Evolutionary conservation across 2,797 vertebrate species (phyloP).

Genomic region (Kryptolebias ocellatus): DNA sequence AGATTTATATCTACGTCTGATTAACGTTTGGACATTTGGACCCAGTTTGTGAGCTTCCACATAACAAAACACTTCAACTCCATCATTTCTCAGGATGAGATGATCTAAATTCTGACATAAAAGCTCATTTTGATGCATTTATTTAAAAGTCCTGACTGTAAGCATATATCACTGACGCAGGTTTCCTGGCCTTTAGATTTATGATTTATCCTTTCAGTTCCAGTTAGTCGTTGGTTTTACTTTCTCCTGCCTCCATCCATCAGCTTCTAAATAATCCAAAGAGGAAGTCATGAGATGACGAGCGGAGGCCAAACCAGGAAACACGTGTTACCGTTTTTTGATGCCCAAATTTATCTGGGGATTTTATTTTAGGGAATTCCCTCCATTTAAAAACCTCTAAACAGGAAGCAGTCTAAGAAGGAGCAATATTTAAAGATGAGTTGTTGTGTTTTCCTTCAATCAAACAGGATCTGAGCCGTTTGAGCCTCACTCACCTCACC

Average conservation of each 20-base stretch:
- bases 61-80: too few relatives aligned
- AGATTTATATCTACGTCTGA: too few relatives aligned
- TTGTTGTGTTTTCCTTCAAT: constrained; percentile 3
- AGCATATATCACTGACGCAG: not conserved
- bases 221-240: constrained; percentile 2
- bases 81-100: too few relatives aligned
- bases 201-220: not conserved
- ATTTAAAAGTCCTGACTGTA: not conserved
- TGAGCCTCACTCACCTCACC: not conserved
- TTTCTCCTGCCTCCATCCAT: not conserved
- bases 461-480: constrained; percentile 37
- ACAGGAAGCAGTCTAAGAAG: not conserved
- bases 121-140: not conserved
- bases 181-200: not conserved
- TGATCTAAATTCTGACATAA: too few relatives aligned
- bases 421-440: not conserved
- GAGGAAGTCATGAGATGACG: not conserved
- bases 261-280: not conserved
- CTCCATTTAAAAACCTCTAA: constrained; percentile 29
- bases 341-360: constrained; percentile 1
- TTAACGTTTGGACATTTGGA: too few relatives aligned
- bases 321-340: not conserved
- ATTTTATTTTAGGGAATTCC: constrained; percentile 3
- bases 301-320: constrained; percentile 5
- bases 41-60: too few relatives aligned